Conservation (phyloP, 2,797 vertebrate genomes). For the Hoplostethus mediterraneus region DNA sequence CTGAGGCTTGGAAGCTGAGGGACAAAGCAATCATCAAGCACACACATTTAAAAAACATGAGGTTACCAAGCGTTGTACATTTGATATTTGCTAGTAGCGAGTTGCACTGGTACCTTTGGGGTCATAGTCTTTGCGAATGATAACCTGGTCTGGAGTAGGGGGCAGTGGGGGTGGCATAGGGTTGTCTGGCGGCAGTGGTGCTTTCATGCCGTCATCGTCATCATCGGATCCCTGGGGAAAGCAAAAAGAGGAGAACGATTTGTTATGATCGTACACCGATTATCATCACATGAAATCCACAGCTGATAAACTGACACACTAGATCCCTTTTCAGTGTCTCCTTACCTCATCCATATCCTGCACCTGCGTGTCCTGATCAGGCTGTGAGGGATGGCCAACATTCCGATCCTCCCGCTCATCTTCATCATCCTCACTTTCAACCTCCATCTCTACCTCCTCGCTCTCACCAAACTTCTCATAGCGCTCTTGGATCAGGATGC, state of each 20-base stretch:
- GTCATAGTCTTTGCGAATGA: slow-evolving; percentile 98
- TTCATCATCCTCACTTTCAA: slow-evolving; percentile 97
- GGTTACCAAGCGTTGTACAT: slow-evolving; percentile 14
- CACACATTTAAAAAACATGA: neutral
- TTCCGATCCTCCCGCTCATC: slow-evolving; percentile 87
- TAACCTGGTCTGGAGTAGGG: slow-evolving; percentile 98
- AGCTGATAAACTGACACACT: neutral
- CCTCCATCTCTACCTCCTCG: slow-evolving; percentile 99
- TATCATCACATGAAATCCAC: neutral
- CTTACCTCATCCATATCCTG: slow-evolving; percentile 99
- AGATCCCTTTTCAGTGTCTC: neutral
- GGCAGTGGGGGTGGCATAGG: slow-evolving; percentile 98
- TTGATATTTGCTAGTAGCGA: neutral
- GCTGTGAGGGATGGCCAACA: slow-evolving; percentile 87
- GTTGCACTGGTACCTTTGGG: slow-evolving; percentile 90
- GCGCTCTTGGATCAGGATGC: slow-evolving; percentile 98
- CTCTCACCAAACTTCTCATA: slow-evolving; percentile 99
- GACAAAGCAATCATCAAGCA: slow-evolving; percentile 6
- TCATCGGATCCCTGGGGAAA: slow-evolving; percentile 94
- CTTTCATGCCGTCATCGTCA: slow-evolving; percentile 94
- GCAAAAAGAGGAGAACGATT: neutral
- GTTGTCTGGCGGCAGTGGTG: slow-evolving; percentile 94
- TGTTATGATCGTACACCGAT: neutral
- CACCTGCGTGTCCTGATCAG: slow-evolving; percentile 97
- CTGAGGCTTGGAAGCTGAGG: slow-evolving; percentile 90